phyloP scores from a whole-genome alignment of 2,888 invertebrate species.

The Eilema sororculum region DNA sequence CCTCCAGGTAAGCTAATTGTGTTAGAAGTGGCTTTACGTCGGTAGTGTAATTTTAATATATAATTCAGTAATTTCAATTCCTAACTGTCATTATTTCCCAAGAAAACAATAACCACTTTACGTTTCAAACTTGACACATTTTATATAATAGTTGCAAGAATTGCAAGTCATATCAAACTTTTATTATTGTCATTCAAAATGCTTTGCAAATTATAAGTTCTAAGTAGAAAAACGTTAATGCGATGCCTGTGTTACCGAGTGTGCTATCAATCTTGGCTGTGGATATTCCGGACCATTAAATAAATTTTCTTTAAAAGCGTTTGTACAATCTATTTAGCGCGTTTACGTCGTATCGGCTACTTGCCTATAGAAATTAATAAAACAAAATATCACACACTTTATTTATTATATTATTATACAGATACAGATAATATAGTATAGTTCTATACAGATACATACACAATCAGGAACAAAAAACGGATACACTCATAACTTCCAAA shows the following conservation, averaged over 20 bases:
- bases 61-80: too few relatives aligned
- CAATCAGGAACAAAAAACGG: too few relatives aligned
- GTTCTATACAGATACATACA: too few relatives aligned
- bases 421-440: too few relatives aligned
- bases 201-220: constrained; percentile 32
- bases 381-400: background rate
- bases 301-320: constrained; percentile 56
- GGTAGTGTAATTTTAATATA: too few relatives aligned
- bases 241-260: constrained; percentile 38
- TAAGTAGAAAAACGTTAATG: constrained; percentile 35
- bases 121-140: background rate
- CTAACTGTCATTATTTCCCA: too few relatives aligned
- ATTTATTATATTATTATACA: too few relatives aligned
- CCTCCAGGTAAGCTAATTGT: too few relatives aligned
- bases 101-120: too few relatives aligned
- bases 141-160: too few relatives aligned
- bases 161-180: constrained; percentile 19
- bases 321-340: constrained; percentile 37
- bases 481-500: too few relatives aligned
- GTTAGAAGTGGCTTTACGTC: too few relatives aligned
- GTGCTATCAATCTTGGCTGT: constrained; percentile 56
- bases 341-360: constrained; percentile 23
- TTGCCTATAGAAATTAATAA: constrained; percentile 9
- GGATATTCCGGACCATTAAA: constrained; percentile 56
- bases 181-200: constrained; percentile 27